These are phyloP conservation scores for human DNA, from an alignment of 2,113 vertebrate genomes.

Conservation along the genomic window GRCh38 chr11:79834001-79834500, in stretches of 20 bases:
- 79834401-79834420: constrained; percentile 34
- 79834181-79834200: background rate
- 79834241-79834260: background rate
- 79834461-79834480: background rate
- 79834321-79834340: background rate
- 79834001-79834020: background rate
- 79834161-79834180: background rate
- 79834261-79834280: background rate
- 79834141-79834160: background rate
- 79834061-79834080: background rate
- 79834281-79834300: constrained; percentile 32
- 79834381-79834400: background rate
- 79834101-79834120: constrained; percentile 42
- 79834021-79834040: background rate
- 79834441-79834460: background rate
- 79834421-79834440: constrained; percentile 38
- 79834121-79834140: constrained; percentile 36
- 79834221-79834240: background rate
- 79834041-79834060: background rate
- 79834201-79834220: background rate
- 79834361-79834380: constrained; percentile 33
- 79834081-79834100: background rate
- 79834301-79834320: constrained; percentile 29
- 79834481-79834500: background rate
- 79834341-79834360: background rate